phyloP scores from a whole-genome alignment of 2,888 invertebrate genomes.

The Chrysopilus asiliformis region DNA sequence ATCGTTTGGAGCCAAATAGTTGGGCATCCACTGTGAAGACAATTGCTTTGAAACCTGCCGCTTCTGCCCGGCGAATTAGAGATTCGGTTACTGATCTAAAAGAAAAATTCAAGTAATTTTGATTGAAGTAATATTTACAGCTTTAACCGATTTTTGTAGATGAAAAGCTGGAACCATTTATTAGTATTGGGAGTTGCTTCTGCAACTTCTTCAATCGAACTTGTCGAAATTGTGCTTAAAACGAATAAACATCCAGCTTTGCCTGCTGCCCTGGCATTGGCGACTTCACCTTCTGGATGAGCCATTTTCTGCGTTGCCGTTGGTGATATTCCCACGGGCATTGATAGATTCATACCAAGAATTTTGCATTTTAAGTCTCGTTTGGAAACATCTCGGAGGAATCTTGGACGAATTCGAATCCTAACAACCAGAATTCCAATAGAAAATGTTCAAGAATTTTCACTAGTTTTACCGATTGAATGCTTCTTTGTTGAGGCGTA shows the following conservation, averaged over 20 bases:
- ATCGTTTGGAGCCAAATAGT: slow-evolving; percentile 66
- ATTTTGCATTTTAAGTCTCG: slow-evolving; percentile 48
- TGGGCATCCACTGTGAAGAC: slow-evolving; percentile 85
- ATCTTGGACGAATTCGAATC: slow-evolving; percentile 62
- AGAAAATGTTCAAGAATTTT: background rate
- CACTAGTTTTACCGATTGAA: slow-evolving; percentile 43
- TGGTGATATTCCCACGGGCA: slow-evolving; percentile 74
- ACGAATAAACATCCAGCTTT: slow-evolving; percentile 61
- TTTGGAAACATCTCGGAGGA: slow-evolving; percentile 57
- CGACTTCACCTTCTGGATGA: slow-evolving; percentile 76
- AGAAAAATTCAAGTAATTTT: background rate
- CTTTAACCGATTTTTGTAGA: slow-evolving; percentile 64
- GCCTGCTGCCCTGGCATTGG: slow-evolving; percentile 73
- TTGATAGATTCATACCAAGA: slow-evolving; percentile 49
- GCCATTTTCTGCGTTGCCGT: slow-evolving; percentile 89
- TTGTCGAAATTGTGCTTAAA: slow-evolving; percentile 74
- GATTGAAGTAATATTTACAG: slow-evolving; percentile 1
- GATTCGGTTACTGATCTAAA: slow-evolving; percentile 50
- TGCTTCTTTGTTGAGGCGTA: slow-evolving; percentile 57
- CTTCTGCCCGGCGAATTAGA: slow-evolving; percentile 65
- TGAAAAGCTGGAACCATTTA: slow-evolving; percentile 88
- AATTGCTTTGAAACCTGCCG: slow-evolving; percentile 71
- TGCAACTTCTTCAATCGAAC: slow-evolving; percentile 79
- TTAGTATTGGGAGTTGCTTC: slow-evolving; percentile 55
- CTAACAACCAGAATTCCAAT: slow-evolving; percentile 35